Conservation (phyloP, 2,113 vertebrate genomes). For the Vulpes lagopus region DNA sequence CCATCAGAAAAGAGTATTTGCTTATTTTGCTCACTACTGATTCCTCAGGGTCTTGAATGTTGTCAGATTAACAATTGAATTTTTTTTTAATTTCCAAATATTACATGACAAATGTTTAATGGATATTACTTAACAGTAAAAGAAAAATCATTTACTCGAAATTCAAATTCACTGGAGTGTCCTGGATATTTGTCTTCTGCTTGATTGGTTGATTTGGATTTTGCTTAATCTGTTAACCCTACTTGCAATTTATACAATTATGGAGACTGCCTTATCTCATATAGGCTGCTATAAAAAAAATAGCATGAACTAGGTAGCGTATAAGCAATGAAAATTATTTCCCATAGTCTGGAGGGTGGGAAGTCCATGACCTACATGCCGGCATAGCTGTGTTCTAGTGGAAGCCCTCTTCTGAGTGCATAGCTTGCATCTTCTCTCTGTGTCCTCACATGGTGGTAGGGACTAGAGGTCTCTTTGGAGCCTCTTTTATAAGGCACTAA, state of each 20-base stretch:
- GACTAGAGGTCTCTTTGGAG: neutral
- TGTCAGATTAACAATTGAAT: neutral
- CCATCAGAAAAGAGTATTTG: neutral
- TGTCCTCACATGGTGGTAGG: neutral
- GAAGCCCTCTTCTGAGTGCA: neutral
- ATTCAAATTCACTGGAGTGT: neutral
- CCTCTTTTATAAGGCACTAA: neutral
- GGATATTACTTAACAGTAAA: neutral
- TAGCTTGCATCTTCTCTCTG: neutral
- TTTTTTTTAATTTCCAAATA: neutral
- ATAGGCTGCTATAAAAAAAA: neutral
- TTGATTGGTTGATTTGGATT: neutral
- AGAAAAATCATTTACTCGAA: neutral
- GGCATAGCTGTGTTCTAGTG: neutral
- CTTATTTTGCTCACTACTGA: neutral
- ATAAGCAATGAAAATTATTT: neutral
- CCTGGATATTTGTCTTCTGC: neutral
- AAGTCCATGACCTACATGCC: neutral
- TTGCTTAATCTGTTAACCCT: neutral
- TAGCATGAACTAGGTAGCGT: neutral
- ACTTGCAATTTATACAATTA: neutral
- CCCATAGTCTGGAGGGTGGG: neutral
- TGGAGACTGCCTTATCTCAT: neutral
- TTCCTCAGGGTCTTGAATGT: neutral
- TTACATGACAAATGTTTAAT: neutral